Evolutionary conservation across 1,140 invertebrate species (phyloP).

Genomic region (Nymphalis io): DNA sequence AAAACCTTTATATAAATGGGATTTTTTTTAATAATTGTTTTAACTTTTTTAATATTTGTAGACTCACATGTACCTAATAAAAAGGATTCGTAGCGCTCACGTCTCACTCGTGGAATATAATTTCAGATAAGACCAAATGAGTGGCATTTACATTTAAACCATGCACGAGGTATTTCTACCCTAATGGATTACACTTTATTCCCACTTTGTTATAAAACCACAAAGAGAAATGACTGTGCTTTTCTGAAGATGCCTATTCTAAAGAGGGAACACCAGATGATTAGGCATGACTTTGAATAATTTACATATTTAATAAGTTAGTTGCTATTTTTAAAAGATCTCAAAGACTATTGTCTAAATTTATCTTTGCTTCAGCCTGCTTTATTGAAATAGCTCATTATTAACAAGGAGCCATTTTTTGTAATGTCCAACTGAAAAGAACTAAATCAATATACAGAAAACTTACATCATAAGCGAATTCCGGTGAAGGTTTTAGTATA

Average conservation of each 20-base stretch:
- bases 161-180: constrained; percentile 3
- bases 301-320: constrained; percentile 1
- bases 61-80: neutral
- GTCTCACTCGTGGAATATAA: constrained; percentile 8
- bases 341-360: neutral
- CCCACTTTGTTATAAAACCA: constrained; percentile 22
- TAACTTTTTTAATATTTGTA: too few species aligned
- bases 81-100: constrained; percentile 13
- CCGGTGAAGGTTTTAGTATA: too few species aligned
- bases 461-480: too few species aligned
- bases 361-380: too few species aligned
- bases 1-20: neutral
- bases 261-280: constrained; percentile 22
- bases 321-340: neutral
- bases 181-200: constrained; percentile 19
- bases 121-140: constrained; percentile 18
- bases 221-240: constrained; percentile 31
- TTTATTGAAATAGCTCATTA: too few species aligned
- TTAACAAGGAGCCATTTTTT: too few species aligned
- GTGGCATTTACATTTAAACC: constrained; percentile 11
- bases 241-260: constrained; percentile 23
- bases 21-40: too few species aligned
- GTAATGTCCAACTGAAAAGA: too few species aligned
- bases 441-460: too few species aligned
- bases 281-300: constrained; percentile 25